A percentile compares a stretch with the other conserved stretches of the same genome.
These are phyloP conservation scores for Orthosia cruda DNA, from an alignment of 2,888 invertebrate genomes.

Conservation along the genomic window DNA sequence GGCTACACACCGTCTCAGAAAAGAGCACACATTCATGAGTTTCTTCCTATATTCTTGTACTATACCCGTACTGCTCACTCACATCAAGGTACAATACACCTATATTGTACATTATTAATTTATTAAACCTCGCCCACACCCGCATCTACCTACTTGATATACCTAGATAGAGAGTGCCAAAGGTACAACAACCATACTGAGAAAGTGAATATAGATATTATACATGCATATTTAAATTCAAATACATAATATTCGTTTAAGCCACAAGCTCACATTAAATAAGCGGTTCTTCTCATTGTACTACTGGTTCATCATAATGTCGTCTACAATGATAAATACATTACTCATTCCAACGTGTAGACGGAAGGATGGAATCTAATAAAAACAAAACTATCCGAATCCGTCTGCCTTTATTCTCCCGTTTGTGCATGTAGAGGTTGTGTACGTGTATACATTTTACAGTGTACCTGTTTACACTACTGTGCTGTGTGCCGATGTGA, in stretches of 20 bases:
- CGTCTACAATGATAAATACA: conserved; percentile 52
- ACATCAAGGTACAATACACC: conserved; percentile 30
- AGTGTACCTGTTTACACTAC: conserved; percentile 38
- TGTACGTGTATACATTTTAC: conserved; percentile 53
- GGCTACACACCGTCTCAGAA: neutral
- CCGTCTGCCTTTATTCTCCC: conserved; percentile 73
- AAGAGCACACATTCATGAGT: conserved; percentile 4
- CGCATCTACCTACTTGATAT: conserved; percentile 37
- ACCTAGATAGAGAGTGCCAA: conserved; percentile 35
- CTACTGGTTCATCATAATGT: conserved; percentile 26
- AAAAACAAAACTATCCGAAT: conserved; percentile 81
- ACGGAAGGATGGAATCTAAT: conserved; percentile 84
- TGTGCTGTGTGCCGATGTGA: conserved; percentile 59
- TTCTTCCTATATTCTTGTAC: conserved; percentile 4
- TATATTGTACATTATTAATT: conserved; percentile 52
- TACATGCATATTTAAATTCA: conserved; percentile 21
- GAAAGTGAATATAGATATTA: conserved; percentile 17
- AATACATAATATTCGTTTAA: conserved; percentile 16
- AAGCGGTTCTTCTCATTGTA: conserved; percentile 11
- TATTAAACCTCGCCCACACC: conserved; percentile 62
- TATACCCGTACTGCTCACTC: conserved; percentile 11
- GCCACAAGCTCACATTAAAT: conserved; percentile 10
- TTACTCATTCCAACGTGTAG: conserved; percentile 73
- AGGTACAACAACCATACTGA: conserved; percentile 47
- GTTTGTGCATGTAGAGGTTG: conserved; percentile 75